A percentile compares a stretch with the other conserved stretches of the same genome.
These are phyloP conservation scores for Psittacus erithacus DNA, from an alignment of 2,113 vertebrate genomes.

Conservation along the genomic window DNA sequence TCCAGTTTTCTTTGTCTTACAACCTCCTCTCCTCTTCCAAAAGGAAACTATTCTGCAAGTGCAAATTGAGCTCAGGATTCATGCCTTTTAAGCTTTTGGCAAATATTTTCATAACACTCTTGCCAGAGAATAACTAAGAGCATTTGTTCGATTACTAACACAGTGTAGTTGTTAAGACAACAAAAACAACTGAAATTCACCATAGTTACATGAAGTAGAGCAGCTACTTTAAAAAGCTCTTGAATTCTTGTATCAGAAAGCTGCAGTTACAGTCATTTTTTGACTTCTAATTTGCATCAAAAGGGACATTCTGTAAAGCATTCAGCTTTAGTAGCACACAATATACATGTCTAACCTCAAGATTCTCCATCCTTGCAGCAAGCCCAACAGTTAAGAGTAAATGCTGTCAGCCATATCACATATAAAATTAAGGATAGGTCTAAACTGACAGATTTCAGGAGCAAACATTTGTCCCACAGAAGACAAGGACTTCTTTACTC, in stretches of 20 bases:
- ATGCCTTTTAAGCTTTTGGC: not conserved
- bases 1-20: not conserved
- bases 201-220: not conserved
- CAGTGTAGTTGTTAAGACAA: not conserved
- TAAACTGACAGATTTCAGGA: not conserved
- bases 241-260: not conserved
- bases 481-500: not conserved
- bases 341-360: not conserved
- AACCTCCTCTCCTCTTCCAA: not conserved
- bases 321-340: not conserved
- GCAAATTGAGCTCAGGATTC: not conserved
- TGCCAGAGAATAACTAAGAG: not conserved
- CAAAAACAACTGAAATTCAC: not conserved
- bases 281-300: not conserved
- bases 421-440: not conserved
- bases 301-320: not conserved
- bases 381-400: not conserved
- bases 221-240: not conserved
- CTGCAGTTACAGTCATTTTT: not conserved
- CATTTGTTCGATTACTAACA: not conserved
- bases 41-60: not conserved
- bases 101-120: not conserved
- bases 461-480: not conserved
- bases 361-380: not conserved
- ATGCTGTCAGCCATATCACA: not conserved